Evolutionary conservation across 2,797 vertebrate genomes (phyloP), one percentile per base, ranked within the genome.

Genomic region (Oreortyx pictus): DNA sequence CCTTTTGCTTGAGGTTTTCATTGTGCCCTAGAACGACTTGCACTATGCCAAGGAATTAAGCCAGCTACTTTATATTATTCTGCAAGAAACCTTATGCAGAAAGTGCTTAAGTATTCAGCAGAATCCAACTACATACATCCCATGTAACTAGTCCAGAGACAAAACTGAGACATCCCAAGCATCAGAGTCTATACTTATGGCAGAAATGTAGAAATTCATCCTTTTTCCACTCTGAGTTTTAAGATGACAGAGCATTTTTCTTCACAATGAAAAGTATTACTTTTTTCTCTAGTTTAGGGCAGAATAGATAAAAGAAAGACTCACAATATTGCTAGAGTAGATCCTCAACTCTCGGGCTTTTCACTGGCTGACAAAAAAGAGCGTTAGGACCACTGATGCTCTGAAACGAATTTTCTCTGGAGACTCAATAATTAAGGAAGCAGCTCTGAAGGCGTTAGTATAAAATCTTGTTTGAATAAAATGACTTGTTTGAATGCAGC

Each of bases 401-500:
- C 20, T 27, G 71, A 85, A 87, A 70, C 18, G 2, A 13, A 50
- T 10, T 22, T 43, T 31, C 46, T 35, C 46, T 35, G 54, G 75
- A 66, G 43, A 78, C 52, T 65, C 62, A 49, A 13, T 52, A 52
- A 29, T 23, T 59, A 75, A 56, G 60, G 74, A 84, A 31, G 14
- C 25, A 89, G 35, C 52, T 92, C 47, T 52, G 20, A 16, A 80
- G 65, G 15, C 29, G 50, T 41, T 71, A 52, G 83, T 27, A 56
- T 29, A 91, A 87, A 94, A 90, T 39, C 31, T 47, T 31, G 52
- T 54, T 54, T 54, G 52, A 54, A 54, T 31, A 54, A 72, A 89
- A 47, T 86, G 67, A 92, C 50, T 91, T 82, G 56, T 75, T 76
- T 82, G 75, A 95, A 89, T 39, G 84, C 44, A 88, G 43, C 70